A percentile compares a stretch with the other conserved stretches of the same genome.
Conservation (phyloP, 2,113 vertebrate species). For the Hippocampus guttulatus region DNA sequence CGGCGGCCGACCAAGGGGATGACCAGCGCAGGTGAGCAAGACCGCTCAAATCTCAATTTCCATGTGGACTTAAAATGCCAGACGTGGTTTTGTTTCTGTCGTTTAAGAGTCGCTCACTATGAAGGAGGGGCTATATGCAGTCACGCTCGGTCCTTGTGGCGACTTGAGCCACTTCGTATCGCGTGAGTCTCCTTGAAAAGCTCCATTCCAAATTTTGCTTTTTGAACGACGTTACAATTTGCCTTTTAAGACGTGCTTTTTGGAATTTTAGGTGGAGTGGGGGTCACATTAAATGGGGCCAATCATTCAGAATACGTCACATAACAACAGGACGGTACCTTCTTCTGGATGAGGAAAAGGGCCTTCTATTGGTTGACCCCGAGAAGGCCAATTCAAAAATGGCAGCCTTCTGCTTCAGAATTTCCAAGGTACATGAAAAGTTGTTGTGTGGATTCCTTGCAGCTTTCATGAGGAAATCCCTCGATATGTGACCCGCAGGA, state of each 20-base stretch:
- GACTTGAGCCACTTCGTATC: conserved; percentile 86
- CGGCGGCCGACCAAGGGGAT: conserved; percentile 79
- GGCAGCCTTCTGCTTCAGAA: conserved; percentile 86
- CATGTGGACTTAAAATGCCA: not conserved
- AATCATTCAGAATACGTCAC: conserved; percentile 83
- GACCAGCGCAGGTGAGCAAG: conserved; percentile 81
- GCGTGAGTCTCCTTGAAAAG: conserved; percentile 61
- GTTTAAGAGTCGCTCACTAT: conserved; percentile 80
- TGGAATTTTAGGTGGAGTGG: conserved; percentile 78
- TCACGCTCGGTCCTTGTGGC: conserved; percentile 88
- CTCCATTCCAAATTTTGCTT: not conserved
- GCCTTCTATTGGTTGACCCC: conserved; percentile 81
- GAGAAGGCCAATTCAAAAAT: conserved; percentile 84
- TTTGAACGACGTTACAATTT: not conserved
- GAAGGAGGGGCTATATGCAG: conserved; percentile 87
- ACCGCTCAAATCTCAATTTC: not conserved
- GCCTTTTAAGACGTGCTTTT: conserved; percentile 1
- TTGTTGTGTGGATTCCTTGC: not conserved
- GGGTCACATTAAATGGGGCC: conserved; percentile 89
- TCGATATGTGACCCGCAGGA: conserved; percentile 69
- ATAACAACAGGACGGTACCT: conserved; percentile 88
- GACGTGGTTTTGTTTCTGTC: conserved; percentile 4
- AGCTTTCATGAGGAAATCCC: not conserved
- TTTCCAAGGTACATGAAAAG: conserved; percentile 78
- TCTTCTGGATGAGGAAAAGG: conserved; percentile 84